phyloP scores from a whole-genome alignment of 2,113 vertebrate species.

The Oreochromis tanganicae region DNA sequence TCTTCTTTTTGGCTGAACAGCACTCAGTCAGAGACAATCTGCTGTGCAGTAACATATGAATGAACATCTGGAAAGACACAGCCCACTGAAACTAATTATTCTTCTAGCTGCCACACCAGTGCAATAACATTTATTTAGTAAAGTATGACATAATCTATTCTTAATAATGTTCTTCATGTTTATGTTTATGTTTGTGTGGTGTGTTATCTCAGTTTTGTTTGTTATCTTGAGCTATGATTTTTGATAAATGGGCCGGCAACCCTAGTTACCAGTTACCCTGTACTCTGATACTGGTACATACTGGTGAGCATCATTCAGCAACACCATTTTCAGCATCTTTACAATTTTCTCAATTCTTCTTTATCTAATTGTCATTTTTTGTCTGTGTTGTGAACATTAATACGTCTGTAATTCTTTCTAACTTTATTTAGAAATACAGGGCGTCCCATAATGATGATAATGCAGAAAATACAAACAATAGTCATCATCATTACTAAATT shows the following conservation, averaged over 20 bases:
- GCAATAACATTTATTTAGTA: not conserved
- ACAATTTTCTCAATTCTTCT: not conserved
- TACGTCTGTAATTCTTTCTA: not conserved
- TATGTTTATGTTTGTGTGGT: not conserved
- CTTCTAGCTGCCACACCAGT: not conserved
- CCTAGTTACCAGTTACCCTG: not conserved
- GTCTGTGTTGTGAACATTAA: not conserved
- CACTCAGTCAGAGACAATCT: not conserved
- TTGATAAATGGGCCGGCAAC: not conserved
- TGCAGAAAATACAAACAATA: not conserved
- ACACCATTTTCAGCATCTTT: not conserved
- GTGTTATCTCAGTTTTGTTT: not conserved
- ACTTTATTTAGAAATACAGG: not conserved
- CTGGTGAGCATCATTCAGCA: not conserved
- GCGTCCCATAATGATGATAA: not conserved
- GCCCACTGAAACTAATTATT: not conserved
- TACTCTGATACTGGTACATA: not conserved
- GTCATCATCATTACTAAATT: not conserved
- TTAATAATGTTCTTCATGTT: not conserved
- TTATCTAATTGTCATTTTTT: not conserved
- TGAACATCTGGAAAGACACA: not conserved
- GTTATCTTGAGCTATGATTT: not conserved
- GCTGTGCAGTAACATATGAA: not conserved
- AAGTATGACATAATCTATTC: not conserved
- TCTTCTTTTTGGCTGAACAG: not conserved